phyloP scores from a whole-genome alignment of 2,113 vertebrate genomes.

The Clinocottus analis region DNA sequence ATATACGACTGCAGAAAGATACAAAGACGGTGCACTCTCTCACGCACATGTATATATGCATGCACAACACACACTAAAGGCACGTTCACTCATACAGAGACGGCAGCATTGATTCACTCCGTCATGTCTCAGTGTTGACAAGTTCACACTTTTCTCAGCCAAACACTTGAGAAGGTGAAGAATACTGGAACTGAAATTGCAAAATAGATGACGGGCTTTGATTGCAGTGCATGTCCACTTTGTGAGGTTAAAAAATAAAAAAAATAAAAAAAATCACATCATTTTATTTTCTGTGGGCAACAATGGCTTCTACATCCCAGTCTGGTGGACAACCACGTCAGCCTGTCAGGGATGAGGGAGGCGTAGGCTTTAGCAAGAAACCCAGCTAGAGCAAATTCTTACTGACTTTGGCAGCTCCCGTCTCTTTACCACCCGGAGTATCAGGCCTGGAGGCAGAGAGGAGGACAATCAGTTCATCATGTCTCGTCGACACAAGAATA shows the following conservation, averaged over 20 bases:
- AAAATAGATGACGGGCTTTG: constrained; percentile 18
- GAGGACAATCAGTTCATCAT: background rate
- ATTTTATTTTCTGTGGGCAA: constrained; percentile 57
- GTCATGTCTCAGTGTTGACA: constrained; percentile 22
- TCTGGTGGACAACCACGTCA: constrained; percentile 82
- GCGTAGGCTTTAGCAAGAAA: constrained; percentile 90
- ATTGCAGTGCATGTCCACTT: constrained; percentile 36
- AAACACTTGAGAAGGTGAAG: constrained; percentile 22
- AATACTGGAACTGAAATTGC: constrained; percentile 12
- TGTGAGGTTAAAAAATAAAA: constrained; percentile 4
- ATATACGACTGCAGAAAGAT: constrained; percentile 20
- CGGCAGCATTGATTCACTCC: constrained; percentile 22
- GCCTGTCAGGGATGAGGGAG: constrained; percentile 89
- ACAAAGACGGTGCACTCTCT: constrained; percentile 13
- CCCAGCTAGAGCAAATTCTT: constrained; percentile 95
- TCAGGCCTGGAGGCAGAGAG: constrained; percentile 85
- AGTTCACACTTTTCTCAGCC: constrained; percentile 38
- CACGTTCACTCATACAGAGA: constrained; percentile 35
- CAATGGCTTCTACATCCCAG: constrained; percentile 71
- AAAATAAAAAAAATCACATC: constrained; percentile 20
- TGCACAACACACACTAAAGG: constrained; percentile 19
- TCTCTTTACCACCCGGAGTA: constrained; percentile 95
- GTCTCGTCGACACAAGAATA: background rate
- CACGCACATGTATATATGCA: constrained; percentile 35
- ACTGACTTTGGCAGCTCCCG: constrained; percentile 99